Base-by-base conservation (phyloP, 2,113 vertebrate genomes). In the Labeo rohita region DNA sequence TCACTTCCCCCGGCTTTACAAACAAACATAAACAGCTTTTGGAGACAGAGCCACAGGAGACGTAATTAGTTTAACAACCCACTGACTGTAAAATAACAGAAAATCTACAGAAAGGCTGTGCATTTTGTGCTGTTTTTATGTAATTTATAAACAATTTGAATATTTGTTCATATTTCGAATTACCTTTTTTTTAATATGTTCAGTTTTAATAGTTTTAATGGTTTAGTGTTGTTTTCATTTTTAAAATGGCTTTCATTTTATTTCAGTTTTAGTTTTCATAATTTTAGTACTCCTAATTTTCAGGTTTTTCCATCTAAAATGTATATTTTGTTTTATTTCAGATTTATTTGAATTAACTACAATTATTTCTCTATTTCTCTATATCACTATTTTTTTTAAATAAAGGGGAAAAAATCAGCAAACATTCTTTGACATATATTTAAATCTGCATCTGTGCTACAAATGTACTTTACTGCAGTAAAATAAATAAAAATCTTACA, bases 1-100 rank as follows among this genome's bases (percentile, higher is more conserved):
- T 75, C 28, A 80, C 21, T 65, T 84, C 80, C 74, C 84, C 2
- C 23, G 49, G 59, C 73, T 59, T 85, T 84, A 72, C 83, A 16
- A 86, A 73, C 59, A 65, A 75, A 87, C 43, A 50, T 11, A 21
- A 43, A 45, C 68, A 21, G 68, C 36, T 72, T 43, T 16, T 43
- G 36, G 68, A 72, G 28, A 52, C n/a, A 16, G 18, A 84, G 43
- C 47, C 65, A 23, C 43, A 5, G 68, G 84, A 85, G n/a, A 68
- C 23, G 52, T 45, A 34, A 49, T 74, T 73, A 56, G 13, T 59
- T 18, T 59, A 23, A 50, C 45, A 73, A 16, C 11, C 13, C 50
- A 80, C 61, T 7, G 56, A 10, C 15, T 28, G 4, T 34, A 34
- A 56, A 68, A 15, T 8, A 34, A 36, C 63, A 65, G 63, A 34